Base-by-base conservation (phyloP, 2,888 invertebrate genomes). In the Catocala nupta region DNA sequence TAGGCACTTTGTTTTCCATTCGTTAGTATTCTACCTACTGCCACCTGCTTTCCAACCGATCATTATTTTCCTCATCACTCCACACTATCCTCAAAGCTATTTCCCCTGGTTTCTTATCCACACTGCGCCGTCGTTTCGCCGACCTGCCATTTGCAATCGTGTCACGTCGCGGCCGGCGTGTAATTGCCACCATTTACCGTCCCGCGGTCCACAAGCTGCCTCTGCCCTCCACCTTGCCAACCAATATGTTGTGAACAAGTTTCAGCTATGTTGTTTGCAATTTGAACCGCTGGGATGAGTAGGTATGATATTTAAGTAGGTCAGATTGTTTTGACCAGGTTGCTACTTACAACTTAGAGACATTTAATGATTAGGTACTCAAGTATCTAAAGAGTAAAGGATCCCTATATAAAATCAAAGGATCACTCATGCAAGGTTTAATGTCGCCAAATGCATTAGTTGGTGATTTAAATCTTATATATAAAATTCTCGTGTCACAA, bases 181-280 rank as follows among this genome's bases (percentile, higher is more conserved):
- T 93, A 93, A 93, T 93, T 94, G 93, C 89, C 87, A 84, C 91
- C 90, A 89, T 93, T 92, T 91, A 89, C 88, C 86, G 87, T 84
- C 86, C 85, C 82, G 81, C 78, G 85, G 83, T 85, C 87, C 81
- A 65, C 81, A 81, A 79, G 74, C 80, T 39, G 36, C 68, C 80
- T 52, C 53, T 64, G 67, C 68, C 68, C 60, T 59, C 54, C 81
- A 68, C 75, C 70, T 76, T 60, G 60, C 61, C 51, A 68, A 56
- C 77, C 85, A 83, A 85, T 77, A 80, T 79, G 65, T 77, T 71
- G 72, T 65, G 71, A 68, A 77, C 66, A 65, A 79, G 57, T 72
- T 78, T 63, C 51, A 56, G 53, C 54, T 63, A 25, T 25, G 4
- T 51, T 52, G 67, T 64, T 55, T 49, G n/a, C 5, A 58, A 34